Evolutionary conservation across 2,797 vertebrate species (phyloP).

Genomic region (Anableps anableps): DNA sequence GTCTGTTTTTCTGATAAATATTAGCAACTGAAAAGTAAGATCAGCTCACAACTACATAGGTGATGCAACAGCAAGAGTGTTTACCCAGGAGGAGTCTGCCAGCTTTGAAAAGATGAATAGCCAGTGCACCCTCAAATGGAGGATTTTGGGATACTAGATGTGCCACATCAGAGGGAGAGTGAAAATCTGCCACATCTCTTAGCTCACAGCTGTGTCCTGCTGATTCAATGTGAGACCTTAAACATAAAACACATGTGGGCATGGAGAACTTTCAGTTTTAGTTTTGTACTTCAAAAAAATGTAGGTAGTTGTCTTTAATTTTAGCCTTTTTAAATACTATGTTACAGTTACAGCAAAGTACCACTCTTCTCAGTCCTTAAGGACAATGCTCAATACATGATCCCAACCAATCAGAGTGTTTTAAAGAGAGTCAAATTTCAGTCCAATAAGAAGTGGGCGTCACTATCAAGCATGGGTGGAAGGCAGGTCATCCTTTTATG

Average conservation of each 20-base stretch:
- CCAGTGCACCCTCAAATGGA: constrained; percentile 84
- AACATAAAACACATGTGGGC: constrained; percentile 37
- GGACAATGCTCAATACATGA: background rate
- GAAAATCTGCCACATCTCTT: constrained; percentile 82
- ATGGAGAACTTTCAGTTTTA: background rate
- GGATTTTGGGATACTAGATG: constrained; percentile 71
- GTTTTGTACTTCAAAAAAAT: background rate
- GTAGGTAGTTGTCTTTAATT: background rate
- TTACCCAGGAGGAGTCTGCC: constrained; percentile 91
- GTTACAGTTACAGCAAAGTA: background rate
- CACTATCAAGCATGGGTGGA: too few relatives aligned
- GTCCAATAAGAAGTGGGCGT: too few relatives aligned
- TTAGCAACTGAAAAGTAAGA: background rate
- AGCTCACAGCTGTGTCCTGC: constrained; percentile 89
- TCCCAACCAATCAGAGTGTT: background rate
- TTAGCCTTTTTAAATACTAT: background rate
- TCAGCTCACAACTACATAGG: background rate
- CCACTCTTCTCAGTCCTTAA: background rate
- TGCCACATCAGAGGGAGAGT: constrained; percentile 79
- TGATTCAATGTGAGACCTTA: constrained; percentile 87
- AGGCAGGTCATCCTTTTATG: too few relatives aligned
- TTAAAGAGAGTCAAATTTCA: too few relatives aligned
- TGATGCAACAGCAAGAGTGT: constrained; percentile 10
- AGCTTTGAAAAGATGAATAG: constrained; percentile 91
- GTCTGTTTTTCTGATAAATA: constrained; percentile 2